phyloP scores from a whole-genome alignment of 1,140 invertebrate genomes.

The Zaprionus inermis region DNA sequence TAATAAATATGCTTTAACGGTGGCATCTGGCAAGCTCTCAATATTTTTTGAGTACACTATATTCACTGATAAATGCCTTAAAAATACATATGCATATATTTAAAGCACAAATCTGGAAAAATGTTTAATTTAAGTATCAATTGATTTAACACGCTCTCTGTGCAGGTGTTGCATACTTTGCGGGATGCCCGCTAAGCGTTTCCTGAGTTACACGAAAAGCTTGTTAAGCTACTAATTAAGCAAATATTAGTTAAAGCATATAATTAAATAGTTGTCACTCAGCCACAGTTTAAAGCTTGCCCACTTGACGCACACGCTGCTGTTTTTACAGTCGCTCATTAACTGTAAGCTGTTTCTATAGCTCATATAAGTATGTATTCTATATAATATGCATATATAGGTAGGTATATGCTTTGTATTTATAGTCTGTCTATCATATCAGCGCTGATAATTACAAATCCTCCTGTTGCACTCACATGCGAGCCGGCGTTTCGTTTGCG shows the following conservation, averaged over 20 bases:
- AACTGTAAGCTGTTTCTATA: background rate
- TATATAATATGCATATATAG: slow-evolving; percentile 18
- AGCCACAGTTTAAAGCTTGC: background rate
- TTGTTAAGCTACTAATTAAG: background rate
- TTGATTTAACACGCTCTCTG: background rate
- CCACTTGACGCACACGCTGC: background rate
- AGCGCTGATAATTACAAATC: slow-evolving; percentile 60
- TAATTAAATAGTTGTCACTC: background rate
- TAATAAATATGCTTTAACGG: too few relatives aligned
- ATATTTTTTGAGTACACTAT: too few relatives aligned
- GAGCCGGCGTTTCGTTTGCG: slow-evolving; percentile 21
- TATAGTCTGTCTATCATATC: slow-evolving; percentile 39
- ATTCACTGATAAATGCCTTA: too few relatives aligned
- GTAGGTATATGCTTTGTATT: slow-evolving; percentile 2
- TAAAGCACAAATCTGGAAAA: too few relatives aligned
- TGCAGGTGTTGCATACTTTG: slow-evolving; percentile 20
- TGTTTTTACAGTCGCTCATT: background rate
- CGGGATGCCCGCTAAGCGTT: background rate
- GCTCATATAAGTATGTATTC: background rate
- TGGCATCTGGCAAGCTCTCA: too few relatives aligned
- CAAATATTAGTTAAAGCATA: background rate
- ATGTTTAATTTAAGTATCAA: background rate
- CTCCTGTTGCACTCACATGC: slow-evolving; percentile 24
- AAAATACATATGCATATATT: too few relatives aligned
- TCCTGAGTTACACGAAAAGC: background rate